phyloP scores from a whole-genome alignment of 2,888 invertebrate species.

The Amiota minor region DNA sequence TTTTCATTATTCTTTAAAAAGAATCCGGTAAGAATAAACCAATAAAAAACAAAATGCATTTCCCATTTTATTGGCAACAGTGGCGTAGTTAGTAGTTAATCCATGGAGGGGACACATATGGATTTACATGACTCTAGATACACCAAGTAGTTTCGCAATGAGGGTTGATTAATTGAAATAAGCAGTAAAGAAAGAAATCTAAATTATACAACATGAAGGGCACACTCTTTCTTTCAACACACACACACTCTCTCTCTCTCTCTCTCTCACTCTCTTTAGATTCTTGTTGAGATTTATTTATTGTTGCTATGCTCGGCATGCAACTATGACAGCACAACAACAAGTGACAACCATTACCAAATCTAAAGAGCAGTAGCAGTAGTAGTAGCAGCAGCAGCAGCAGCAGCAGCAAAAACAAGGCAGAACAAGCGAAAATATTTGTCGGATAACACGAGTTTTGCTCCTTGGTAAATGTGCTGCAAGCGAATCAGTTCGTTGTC shows the following conservation, averaged over 20 bases:
- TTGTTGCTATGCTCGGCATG: constrained; percentile 33
- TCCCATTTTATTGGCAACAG: neutral
- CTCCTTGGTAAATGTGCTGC: constrained; percentile 65
- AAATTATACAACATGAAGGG: too few relatives aligned
- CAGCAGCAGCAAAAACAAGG: constrained; percentile 58
- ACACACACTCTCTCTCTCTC: neutral
- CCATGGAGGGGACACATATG: too few relatives aligned
- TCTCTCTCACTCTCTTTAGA: neutral
- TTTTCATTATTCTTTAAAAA: too few relatives aligned
- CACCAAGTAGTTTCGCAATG: too few relatives aligned
- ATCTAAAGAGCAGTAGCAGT: constrained; percentile 19
- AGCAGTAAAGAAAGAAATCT: too few relatives aligned
- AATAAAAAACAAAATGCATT: too few relatives aligned
- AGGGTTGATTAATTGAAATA: too few relatives aligned
- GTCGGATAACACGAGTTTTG: constrained; percentile 49
- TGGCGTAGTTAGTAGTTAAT: neutral
- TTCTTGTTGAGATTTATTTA: neutral
- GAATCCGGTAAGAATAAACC: too few relatives aligned
- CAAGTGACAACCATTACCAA: constrained; percentile 38
- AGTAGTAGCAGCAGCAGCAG: constrained; percentile 32
- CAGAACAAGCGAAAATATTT: neutral
- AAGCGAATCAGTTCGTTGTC: constrained; percentile 67
- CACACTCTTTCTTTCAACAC: neutral
- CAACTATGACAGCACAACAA: constrained; percentile 35
- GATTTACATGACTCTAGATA: too few relatives aligned